phyloP scores from a whole-genome alignment of 2,113 vertebrate species.

The Gnathonemus echidnorhynchus region DNA sequence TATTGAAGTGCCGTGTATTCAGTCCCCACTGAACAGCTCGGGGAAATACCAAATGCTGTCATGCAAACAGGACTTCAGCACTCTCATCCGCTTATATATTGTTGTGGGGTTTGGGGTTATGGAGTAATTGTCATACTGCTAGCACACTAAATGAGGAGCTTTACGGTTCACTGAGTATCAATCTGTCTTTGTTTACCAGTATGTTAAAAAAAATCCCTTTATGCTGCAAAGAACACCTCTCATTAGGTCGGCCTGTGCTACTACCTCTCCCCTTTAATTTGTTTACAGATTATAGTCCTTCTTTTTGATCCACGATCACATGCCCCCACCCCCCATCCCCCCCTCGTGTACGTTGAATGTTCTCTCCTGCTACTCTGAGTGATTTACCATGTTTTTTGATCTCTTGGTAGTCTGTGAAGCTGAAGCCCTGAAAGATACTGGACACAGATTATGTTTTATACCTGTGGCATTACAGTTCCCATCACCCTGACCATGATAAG shows the following conservation, averaged over 20 bases:
- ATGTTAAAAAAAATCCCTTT: background rate
- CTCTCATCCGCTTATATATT: background rate
- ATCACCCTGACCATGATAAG: background rate
- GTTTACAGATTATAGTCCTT: background rate
- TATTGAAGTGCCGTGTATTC: background rate
- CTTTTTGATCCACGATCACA: background rate
- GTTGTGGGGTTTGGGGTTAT: background rate
- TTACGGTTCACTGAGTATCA: background rate
- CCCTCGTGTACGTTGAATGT: background rate
- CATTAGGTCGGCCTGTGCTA: background rate
- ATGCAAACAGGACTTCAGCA: background rate
- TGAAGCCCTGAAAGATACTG: background rate
- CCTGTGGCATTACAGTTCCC: background rate
- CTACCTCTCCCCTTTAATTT: background rate
- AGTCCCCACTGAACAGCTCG: background rate
- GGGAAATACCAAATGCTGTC: background rate
- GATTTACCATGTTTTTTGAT: background rate
- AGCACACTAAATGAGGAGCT: background rate
- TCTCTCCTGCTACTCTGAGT: background rate
- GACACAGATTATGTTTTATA: background rate
- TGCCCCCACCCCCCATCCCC: no score
- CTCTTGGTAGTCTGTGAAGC: background rate
- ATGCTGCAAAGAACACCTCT: background rate
- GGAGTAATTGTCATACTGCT: background rate
- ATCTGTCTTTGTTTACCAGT: background rate